Evolutionary conservation across 1,140 invertebrate genomes (phyloP), one percentile per base, ranked within the genome.

Genomic region (Luehdorfia chinensis): DNA sequence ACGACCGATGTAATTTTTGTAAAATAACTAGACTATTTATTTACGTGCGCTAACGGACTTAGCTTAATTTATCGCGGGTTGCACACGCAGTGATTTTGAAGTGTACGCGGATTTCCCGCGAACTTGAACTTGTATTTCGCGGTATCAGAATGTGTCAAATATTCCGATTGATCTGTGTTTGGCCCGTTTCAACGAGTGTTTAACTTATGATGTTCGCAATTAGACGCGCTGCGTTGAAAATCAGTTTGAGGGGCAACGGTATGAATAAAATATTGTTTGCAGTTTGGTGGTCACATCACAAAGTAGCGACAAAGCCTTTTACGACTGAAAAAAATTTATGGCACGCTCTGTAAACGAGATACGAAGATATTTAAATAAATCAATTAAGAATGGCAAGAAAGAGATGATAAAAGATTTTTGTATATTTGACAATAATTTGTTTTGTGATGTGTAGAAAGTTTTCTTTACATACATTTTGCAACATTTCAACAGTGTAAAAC

Each of bases 171-270:
- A 76, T 75, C 66, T 74, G 74, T 83, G 75, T 72, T 62, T 74
- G 80, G 71, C 59, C 50, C 57, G 48, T 48, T 67, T 56, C 50
- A 36, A 63, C 46, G 58, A 68, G 57, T 59, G 53, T 70, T 74
- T 59, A n/a, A 51, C 56, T 56, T 73, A 81, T 78, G 66, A 84
- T 86, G 79, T 71, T 70, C 52, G 57, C 69, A 80, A 86, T 86
- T 86, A 80, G 75, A 74, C 65, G 50, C 68, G 73, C 59, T 66
- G 53, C 59, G 71, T 74, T 75, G 52, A 53, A 66, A 76, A 74
- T 76, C 59, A 62, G 55, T 71, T 62, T 63, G 55, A 75, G 76
- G 77, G 73, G 66, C 53, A 64, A 58, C 61, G 67, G 58, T 52
- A 75, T 83, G 75, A 74, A 79, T 84, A 79, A 83, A 83, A 75